These are phyloP conservation scores for Conus betulinus DNA, from an alignment of 1,140 invertebrate species.

Conservation along the genomic window DNA sequence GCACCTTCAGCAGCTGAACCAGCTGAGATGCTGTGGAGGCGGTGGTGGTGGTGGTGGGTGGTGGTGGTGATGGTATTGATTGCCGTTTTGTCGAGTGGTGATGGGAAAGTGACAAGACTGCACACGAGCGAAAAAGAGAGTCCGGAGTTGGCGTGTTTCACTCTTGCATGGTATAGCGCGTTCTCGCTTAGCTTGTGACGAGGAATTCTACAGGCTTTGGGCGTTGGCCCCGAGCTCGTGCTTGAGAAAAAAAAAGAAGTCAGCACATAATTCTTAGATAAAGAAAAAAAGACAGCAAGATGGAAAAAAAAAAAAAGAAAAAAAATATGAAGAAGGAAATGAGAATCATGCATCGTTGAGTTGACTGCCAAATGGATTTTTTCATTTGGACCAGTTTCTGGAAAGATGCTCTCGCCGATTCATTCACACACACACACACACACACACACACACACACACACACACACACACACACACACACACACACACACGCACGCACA, in stretches of 20 bases:
- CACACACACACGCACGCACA: background rate
- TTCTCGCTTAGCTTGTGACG: no score
- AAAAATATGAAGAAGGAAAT: background rate
- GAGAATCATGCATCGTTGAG: no score
- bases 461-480: conserved; percentile 8
- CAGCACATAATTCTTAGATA: background rate
- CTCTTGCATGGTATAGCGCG: no score
- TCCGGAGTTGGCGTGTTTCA: no score
- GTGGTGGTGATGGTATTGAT: background rate
- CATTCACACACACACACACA: background rate
- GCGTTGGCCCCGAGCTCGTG: no score
- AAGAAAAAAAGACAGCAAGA: background rate
- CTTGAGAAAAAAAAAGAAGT: background rate
- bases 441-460: conserved; percentile 5
- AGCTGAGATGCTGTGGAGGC: background rate
- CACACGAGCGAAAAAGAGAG: background rate
- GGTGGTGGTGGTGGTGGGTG: background rate
- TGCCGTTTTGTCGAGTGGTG: background rate
- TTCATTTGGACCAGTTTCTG: no score
- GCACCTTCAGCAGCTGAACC: background rate
- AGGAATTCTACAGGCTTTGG: no score
- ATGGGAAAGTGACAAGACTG: background rate
- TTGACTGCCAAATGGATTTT: no score
- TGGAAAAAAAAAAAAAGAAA: background rate
- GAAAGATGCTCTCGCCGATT: background rate